phyloP scores from a whole-genome alignment of 2,888 invertebrate species.

The Apotomis turbidana region DNA sequence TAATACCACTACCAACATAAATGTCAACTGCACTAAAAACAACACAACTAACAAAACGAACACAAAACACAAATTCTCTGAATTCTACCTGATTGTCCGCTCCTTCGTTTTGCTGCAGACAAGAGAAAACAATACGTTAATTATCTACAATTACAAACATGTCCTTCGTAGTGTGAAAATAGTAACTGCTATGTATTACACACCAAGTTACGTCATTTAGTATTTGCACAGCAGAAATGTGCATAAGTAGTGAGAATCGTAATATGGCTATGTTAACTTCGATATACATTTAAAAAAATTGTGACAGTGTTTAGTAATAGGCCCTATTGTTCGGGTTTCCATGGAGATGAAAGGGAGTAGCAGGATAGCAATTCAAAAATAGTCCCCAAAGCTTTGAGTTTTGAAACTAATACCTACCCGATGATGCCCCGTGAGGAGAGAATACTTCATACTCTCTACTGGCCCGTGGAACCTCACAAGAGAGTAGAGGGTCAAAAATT shows the following conservation, averaged over 20 bases:
- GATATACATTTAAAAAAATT: too few relatives aligned
- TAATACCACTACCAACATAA: slow-evolving; percentile 22
- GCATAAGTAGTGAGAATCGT: neutral
- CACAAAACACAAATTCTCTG: slow-evolving; percentile 42
- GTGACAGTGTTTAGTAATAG: too few relatives aligned
- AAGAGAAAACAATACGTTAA: slow-evolving; percentile 68
- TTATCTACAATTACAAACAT: slow-evolving; percentile 20
- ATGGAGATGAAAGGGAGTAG: too few relatives aligned
- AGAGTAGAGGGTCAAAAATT: too few relatives aligned
- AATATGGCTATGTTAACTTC: neutral
- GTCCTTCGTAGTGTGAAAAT: neutral
- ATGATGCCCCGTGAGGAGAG: too few relatives aligned
- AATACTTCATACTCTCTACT: too few relatives aligned
- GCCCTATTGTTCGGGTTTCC: too few relatives aligned
- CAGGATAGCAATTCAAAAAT: too few relatives aligned
- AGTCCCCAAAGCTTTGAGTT: too few relatives aligned
- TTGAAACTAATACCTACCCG: too few relatives aligned
- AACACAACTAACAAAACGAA: slow-evolving; percentile 36
- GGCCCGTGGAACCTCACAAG: too few relatives aligned
- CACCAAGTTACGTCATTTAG: neutral
- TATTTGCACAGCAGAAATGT: neutral
- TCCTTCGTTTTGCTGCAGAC: slow-evolving; percentile 79
- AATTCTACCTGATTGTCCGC: slow-evolving; percentile 77
- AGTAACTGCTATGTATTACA: neutral
- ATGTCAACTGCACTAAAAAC: slow-evolving; percentile 1